Conservation (phyloP, 92 coral and sea anemone species). For the Zoanthus sansibaricus region DNA sequence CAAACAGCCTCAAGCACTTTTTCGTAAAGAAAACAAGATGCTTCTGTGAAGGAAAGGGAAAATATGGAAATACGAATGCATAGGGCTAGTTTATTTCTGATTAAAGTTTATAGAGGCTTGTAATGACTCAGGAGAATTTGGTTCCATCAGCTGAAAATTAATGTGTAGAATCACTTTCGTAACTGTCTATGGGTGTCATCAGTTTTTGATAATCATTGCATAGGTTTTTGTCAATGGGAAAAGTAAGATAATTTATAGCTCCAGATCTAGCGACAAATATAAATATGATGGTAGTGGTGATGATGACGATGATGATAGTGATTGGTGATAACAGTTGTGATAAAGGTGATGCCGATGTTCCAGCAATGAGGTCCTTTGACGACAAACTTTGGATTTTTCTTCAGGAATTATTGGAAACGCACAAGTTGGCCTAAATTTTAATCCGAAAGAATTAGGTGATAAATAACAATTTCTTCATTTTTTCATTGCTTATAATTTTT, state of each 20-base stretch:
- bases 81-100: neutral
- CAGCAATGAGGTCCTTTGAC: no score
- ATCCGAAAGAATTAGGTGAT: neutral
- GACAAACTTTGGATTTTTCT: no score
- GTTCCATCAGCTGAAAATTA: neutral
- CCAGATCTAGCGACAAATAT: neutral
- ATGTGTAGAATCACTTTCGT: neutral
- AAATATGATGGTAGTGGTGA: neutral
- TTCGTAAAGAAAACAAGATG: neutral
- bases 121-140: neutral
- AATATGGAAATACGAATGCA: neutral
- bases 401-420: neutral
- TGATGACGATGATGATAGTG: neutral
- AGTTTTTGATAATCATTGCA: neutral
- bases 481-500: neutral
- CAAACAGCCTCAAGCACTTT: neutral
- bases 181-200: neutral
- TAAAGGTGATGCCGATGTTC: neutral
- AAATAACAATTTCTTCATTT: neutral
- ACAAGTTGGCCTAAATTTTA: neutral
- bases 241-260: neutral
- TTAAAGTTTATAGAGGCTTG: neutral
- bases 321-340: neutral
- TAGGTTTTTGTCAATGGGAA: neutral
- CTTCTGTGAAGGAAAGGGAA: neutral